Evolutionary conservation across 1,140 invertebrate species (phyloP), one percentile per base, ranked within the genome.

Genomic region (Lycorma delicatula): DNA sequence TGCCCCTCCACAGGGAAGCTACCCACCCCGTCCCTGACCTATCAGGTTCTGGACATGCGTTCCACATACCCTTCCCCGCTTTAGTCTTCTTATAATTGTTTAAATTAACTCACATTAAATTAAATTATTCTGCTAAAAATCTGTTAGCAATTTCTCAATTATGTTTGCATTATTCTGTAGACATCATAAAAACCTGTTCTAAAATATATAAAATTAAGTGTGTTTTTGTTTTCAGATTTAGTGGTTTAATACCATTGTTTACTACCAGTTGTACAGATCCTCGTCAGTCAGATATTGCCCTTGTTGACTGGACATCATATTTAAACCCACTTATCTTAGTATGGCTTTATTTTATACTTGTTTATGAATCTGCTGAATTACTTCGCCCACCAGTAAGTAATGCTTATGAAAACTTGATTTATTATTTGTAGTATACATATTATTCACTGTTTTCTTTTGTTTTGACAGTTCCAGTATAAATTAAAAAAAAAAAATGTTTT

Each of bases 301-400:
- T 78, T 1, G 41, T 66, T 6, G 77, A 83, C 50, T 88, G 89
- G 85, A 78, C 81, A 31, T 77, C 79, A 23, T 91, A 84, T 68
- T 76, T 85, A 38, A 85, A 89, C 70, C 85, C 86, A 0, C 74
- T 88, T 46, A 75, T 86, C 12, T 70, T 97, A 50, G 78, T 89
- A 26, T 78, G 83, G 66, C 79, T 87, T 1, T 90, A 87, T 67
- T 89, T 82, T 64, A 73, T 86, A 20, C 69, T 89, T 54, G 83
- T 81, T 1, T 71, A 87, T 63, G 85, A 87, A 68, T 81, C 84
- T 0, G 78, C 80, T 62, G 80, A 82, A 68, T 72, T 89, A 3
- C 76, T 83, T 20, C 82, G 79, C 63, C 80, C 82, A 44, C 79
- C 82, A 79, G 87, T 87, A 77, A 75, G 75, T 72, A 69, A n/a